Base-by-base conservation (phyloP, 92 coral and sea anemone species). In the Phymanthus crucifer region DNA sequence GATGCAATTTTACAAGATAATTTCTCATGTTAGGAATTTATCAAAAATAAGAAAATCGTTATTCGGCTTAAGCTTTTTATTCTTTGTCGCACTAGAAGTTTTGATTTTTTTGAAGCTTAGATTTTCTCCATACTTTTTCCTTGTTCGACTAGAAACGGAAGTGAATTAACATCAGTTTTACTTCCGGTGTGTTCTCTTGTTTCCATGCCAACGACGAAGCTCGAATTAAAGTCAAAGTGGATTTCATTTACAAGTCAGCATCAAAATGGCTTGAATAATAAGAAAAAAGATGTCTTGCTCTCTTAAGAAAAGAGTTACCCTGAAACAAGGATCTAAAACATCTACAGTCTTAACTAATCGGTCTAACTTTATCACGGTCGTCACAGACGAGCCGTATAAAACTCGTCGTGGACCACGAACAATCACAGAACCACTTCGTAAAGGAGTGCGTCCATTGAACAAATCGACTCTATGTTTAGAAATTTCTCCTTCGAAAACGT, bases 381-480 rank as follows among this genome's bases (percentile, higher is more conserved):
- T 95, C 17, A 82, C 97, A 27, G 97, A 91, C 74, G 90, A 90
- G 78, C 99, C 99, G 19, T 93, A 79, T 43, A 80, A 71, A 48
- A 76, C 89, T n/a, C 88, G 97, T 58, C 90, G 89, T 87, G 81
- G 85, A 16, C 43, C 82, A 5, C 64, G 82, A 56, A 77, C 78
- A n/a, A n/a, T n/a, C n/a, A n/a, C n/a, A 36, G 83, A 87, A 21
- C 68, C 72, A 4, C 83, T 83, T 77, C 84, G 91, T 69, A 90
- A 87, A 54, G 99, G 99, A 33, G 72, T 92, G 4, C 88, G 97
- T 80, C 96, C 97, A 17, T 80, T 89, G 90, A 97, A 95, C 52
- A 74, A 76, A 79, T 84, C 95, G 4, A 88, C 97, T 12, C 76
- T 95, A 35, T 88, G 90, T 9, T 81, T 90, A 6, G 96, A 89